Percentiles rank a stretch among this genome's conserved stretches.
These are phyloP conservation scores for Pampus argenteus DNA, from an alignment of 2,797 vertebrate genomes.

Conservation along the genomic window DNA sequence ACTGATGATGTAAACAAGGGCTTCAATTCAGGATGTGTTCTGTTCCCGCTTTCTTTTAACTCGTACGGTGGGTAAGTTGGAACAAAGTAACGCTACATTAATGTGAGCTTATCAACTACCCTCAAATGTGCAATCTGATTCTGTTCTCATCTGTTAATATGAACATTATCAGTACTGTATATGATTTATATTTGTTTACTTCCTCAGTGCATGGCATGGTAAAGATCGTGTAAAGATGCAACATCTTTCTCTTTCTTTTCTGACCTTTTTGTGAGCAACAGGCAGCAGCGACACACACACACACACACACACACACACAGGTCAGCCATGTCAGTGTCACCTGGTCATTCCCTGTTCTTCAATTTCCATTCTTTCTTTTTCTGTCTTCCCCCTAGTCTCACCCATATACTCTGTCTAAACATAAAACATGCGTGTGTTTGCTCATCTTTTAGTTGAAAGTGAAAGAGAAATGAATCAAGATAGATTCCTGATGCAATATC, in stretches of 20 bases:
- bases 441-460: slow-evolving; percentile 9
- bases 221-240: slow-evolving; percentile 3
- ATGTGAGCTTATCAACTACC: too few species aligned
- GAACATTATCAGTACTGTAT: background rate
- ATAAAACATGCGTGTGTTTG: slow-evolving; percentile 14
- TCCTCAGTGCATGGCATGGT: background rate
- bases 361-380: slow-evolving; percentile 1
- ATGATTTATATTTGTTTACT: background rate
- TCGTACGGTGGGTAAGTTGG: too few species aligned
- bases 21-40: too few species aligned
- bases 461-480: slow-evolving; percentile 4
- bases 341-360: slow-evolving; percentile 46
- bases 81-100: too few species aligned
- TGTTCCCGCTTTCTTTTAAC: too few species aligned
- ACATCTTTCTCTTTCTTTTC: background rate
- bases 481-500: slow-evolving; percentile 17
- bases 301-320: slow-evolving; percentile 1
- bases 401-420: slow-evolving; percentile 9
- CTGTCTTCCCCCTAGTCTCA: background rate
- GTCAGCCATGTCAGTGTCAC: slow-evolving; percentile 60
- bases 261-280: slow-evolving; percentile 55
- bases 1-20: too few species aligned
- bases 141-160: background rate
- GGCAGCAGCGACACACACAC: slow-evolving; percentile 14
- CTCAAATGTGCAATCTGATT: too few species aligned